These are phyloP conservation scores for Orchestia grillus DNA, from an alignment of 1,140 invertebrate genomes.

Conservation along the genomic window DNA sequence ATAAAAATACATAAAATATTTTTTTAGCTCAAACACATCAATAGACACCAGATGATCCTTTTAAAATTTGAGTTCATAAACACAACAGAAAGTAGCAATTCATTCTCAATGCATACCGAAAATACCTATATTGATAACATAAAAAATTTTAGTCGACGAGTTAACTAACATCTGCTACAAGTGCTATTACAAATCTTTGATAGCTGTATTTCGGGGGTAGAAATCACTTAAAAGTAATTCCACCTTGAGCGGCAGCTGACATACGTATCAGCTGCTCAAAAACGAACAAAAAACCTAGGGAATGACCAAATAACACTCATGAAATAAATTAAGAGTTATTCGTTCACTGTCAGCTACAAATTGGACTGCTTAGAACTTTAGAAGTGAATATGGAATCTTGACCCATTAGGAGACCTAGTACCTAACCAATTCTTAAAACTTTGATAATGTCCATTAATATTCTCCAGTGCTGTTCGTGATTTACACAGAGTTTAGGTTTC, in stretches of 20 bases:
- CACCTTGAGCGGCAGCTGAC: background rate
- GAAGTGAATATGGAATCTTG: background rate
- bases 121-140: background rate
- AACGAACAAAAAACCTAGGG: background rate
- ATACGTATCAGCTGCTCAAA: background rate
- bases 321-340: background rate
- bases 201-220: background rate
- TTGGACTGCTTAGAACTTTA: background rate
- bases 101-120: background rate
- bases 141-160: too few species aligned
- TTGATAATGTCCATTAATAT: too few species aligned
- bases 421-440: too few species aligned
- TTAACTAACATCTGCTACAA: background rate
- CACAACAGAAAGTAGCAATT: background rate
- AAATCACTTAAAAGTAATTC: background rate
- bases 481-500: too few species aligned
- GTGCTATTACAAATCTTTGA: background rate
- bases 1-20: background rate
- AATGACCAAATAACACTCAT: background rate
- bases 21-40: background rate
- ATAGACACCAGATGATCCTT: background rate
- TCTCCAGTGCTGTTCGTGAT: too few species aligned
- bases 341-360: background rate
- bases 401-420: too few species aligned
- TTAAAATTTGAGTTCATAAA: background rate